phyloP scores from a whole-genome alignment of 2,888 invertebrate species.

The Zaprionus bogoriensis region DNA sequence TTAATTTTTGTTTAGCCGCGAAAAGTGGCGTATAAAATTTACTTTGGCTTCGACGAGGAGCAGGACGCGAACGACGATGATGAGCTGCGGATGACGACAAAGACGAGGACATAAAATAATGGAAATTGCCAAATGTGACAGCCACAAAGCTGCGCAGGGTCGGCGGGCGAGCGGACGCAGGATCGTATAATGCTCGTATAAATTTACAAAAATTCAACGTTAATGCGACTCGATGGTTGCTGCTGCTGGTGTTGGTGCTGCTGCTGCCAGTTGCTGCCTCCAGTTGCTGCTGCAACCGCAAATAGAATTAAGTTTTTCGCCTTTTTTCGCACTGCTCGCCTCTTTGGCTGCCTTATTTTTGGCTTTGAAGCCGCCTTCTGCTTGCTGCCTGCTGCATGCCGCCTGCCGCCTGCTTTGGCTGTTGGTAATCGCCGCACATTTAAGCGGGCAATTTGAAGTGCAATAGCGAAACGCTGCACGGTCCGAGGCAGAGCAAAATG shows the following conservation, averaged over 20 bases:
- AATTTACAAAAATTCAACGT: slow-evolving; percentile 73
- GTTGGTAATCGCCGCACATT: slow-evolving; percentile 74
- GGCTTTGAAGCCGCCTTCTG: slow-evolving; percentile 42
- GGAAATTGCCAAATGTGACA: slow-evolving; percentile 79
- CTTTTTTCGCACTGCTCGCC: slow-evolving; percentile 5
- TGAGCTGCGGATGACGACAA: slow-evolving; percentile 26
- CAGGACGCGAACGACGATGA: slow-evolving; percentile 34
- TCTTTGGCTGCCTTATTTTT: slow-evolving; percentile 28
- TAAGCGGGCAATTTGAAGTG: slow-evolving; percentile 76
- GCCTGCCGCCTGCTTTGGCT: slow-evolving; percentile 47
- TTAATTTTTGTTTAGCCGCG: slow-evolving; percentile 78
- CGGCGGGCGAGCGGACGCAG: slow-evolving; percentile 8
- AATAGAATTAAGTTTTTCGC: slow-evolving; percentile 71
- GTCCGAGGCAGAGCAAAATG: slow-evolving; percentile 30
- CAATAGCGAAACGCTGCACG: slow-evolving; percentile 56
- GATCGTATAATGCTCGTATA: slow-evolving; percentile 75
- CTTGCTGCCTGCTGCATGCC: too few relatives aligned
- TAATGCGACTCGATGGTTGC: slow-evolving; percentile 65
- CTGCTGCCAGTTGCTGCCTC: slow-evolving; percentile 9
- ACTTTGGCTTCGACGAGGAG: slow-evolving; percentile 71
- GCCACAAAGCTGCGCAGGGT: slow-evolving; percentile 70
- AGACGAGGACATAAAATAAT: slow-evolving; percentile 72
- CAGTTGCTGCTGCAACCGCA: slow-evolving; percentile 56
- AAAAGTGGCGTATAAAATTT: slow-evolving; percentile 78
- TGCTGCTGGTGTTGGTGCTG: slow-evolving; percentile 33